Base-by-base conservation (phyloP, 2,797 vertebrate genomes). In the Oreochromis grahami region DNA sequence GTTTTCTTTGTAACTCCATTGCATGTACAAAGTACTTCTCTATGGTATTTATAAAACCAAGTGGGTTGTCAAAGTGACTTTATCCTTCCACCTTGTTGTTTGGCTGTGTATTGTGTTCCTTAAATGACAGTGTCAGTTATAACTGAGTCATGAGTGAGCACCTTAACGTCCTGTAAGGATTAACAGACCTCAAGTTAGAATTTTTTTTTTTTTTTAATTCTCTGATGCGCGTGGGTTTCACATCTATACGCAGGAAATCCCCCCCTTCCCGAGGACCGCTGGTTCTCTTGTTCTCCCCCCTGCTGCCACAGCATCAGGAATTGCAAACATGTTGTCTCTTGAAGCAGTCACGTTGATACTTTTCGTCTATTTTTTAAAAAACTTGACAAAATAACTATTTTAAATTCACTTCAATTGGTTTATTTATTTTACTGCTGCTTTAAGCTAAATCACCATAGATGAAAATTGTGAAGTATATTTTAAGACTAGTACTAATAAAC, bases 211-310 rank as follows among this genome's bases (percentile, higher is more conserved):
- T 24, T 24, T 24, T 24, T 24, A 24, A 24, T 24, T 24, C 24
- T 24, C 24, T 24, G 24, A 24, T 24, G 24, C 24, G 24, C 24
- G 24, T 24, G 24, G 24, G 24, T 24, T 24, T 24, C 24, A 24
- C 24, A 24, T 24, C 24, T 24, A 24, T 24, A 24, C 24, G 24
- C 24, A 24, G 24, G 24, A 24, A 24, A 24, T 24, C n/a, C 50
- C n/a, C 14, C 45, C 14, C 15, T 3, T 8, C 52, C 24, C 10
- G 6, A 29, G 24, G 8, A 26, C 53, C 7, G 1, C 53, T 56
- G 53, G 24, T 7, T 7, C 13, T 15, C 24, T 56, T 2, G 0
- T 58, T 58, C 15, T 32, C 26, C 1, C 17, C 55, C 0, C 55
- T 32, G 55, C 55, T 1, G 1, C 55, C 55, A 58, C 26, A 58